Conservation (phyloP, 2,113 vertebrate genomes). For the Gracilinanus agilis region DNA sequence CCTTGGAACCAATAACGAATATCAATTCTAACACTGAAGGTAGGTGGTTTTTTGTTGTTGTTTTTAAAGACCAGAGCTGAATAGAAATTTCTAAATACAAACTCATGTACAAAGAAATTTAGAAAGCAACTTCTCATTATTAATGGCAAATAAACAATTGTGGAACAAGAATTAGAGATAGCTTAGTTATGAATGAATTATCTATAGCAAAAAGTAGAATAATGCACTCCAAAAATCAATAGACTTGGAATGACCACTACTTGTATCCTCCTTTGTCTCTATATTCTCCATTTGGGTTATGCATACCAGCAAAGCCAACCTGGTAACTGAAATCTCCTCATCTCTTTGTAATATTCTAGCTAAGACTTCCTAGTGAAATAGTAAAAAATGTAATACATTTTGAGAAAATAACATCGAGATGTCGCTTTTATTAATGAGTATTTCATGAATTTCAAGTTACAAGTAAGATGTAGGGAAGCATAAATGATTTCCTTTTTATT, state of each 20-base stretch:
- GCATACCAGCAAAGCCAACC: background rate
- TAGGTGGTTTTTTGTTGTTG: too few relatives aligned
- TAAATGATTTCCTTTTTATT: background rate
- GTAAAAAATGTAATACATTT: slow-evolving; percentile 1
- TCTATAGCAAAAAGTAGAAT: background rate
- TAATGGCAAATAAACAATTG: background rate
- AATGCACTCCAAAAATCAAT: background rate
- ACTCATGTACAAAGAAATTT: too few relatives aligned
- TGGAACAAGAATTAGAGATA: too few relatives aligned
- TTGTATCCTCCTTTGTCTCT: background rate
- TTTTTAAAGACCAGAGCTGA: too few relatives aligned
- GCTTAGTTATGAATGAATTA: background rate
- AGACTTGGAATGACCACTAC: background rate
- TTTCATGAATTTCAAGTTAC: background rate
- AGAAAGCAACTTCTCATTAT: background rate
- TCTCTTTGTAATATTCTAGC: background rate
- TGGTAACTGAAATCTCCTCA: background rate
- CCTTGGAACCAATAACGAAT: too few relatives aligned
- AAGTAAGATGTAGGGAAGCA: background rate
- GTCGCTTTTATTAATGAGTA: background rate
- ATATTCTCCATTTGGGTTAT: background rate
- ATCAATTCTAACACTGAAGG: too few relatives aligned
- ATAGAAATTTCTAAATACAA: background rate
- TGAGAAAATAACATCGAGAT: background rate
- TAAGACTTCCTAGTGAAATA: background rate